Evolutionary conservation across 1,140 invertebrate genomes (phyloP).

Genomic region (Teleopsis dalmanni): DNA sequence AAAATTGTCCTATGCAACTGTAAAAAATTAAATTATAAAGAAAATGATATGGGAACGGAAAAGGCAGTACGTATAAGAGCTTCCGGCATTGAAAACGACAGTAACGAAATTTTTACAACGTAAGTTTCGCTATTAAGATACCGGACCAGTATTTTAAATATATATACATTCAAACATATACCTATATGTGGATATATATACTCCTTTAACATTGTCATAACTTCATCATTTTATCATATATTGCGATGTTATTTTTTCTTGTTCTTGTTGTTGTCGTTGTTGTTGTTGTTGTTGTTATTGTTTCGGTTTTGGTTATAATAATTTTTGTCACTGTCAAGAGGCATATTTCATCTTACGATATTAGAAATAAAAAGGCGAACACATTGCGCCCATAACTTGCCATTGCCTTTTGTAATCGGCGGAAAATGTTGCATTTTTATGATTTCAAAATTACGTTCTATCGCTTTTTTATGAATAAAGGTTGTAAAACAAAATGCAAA

Average conservation of each 20-base stretch:
- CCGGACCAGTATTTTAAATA: too few relatives aligned
- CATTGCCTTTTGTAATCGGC: slow-evolving; percentile 8
- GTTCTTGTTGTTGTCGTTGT: neutral
- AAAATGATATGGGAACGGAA: too few relatives aligned
- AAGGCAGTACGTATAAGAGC: too few relatives aligned
- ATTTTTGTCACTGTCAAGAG: neutral
- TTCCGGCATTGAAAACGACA: too few relatives aligned
- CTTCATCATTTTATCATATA: too few relatives aligned
- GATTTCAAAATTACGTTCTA: slow-evolving; percentile 42
- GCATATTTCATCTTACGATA: slow-evolving; percentile 21
- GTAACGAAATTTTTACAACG: too few relatives aligned
- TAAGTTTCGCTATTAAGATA: neutral
- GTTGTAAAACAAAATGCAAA: slow-evolving; percentile 42
- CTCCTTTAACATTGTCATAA: too few relatives aligned
- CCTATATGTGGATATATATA: neutral
- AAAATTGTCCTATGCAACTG: slow-evolving; percentile 23
- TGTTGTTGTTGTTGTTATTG: neutral
- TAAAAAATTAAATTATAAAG: too few relatives aligned
- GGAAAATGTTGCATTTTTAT: slow-evolving; percentile 40
- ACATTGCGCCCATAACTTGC: slow-evolving; percentile 9
- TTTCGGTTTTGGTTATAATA: neutral
- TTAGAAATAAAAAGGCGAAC: slow-evolving; percentile 39
- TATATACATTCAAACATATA: neutral
- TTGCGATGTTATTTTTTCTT: neutral
- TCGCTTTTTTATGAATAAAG: slow-evolving; percentile 41